phyloP scores from a whole-genome alignment of 2,113 vertebrate species.

The Fulmarus glacialis region DNA sequence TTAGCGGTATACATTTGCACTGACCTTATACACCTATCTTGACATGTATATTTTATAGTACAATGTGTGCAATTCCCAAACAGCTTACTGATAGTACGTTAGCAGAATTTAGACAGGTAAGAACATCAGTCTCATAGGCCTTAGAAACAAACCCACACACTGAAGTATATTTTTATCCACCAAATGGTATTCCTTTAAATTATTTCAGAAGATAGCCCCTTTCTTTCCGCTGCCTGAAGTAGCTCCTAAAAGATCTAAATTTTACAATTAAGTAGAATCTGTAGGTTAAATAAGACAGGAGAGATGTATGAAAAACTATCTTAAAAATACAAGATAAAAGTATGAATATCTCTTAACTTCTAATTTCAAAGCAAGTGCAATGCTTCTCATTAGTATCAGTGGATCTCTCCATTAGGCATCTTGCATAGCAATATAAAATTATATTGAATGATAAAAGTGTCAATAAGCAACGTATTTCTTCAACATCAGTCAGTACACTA shows the following conservation, averaged over 20 bases:
- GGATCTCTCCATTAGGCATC: neutral
- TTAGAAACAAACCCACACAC: slow-evolving; percentile 22
- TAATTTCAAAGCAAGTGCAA: neutral
- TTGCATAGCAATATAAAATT: neutral
- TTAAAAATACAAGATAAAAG: neutral
- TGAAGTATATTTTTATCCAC: neutral
- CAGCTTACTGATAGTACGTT: slow-evolving; percentile 21
- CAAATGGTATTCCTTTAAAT: neutral
- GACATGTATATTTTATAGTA: neutral
- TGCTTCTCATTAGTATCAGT: neutral
- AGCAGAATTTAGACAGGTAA: slow-evolving; percentile 39
- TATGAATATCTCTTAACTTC: neutral
- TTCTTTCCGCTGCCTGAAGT: neutral
- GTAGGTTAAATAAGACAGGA: neutral
- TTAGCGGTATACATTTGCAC: neutral
- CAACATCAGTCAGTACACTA: neutral
- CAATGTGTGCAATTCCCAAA: neutral
- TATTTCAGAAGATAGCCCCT: neutral
- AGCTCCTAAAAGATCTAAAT: neutral
- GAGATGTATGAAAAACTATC: neutral
- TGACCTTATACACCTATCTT: slow-evolving; percentile 10
- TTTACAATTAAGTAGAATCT: neutral
- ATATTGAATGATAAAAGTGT: neutral
- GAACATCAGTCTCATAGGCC: neutral
- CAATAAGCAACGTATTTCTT: neutral